phyloP scores from a whole-genome alignment of 2,113 vertebrate species.

The Cathartes aura region DNA sequence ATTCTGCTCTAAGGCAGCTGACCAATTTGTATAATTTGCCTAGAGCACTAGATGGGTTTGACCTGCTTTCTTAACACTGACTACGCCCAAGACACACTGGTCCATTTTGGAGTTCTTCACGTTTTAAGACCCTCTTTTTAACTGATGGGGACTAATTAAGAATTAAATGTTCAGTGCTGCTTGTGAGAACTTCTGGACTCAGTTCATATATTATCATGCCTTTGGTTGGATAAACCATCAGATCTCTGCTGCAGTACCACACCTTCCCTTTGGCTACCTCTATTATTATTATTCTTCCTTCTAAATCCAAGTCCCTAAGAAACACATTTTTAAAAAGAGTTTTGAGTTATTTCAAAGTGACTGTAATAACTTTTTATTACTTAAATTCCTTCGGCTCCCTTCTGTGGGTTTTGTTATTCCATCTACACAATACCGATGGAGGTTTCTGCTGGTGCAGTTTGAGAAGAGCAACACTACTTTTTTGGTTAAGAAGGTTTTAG shows the following conservation, averaged over 20 bases:
- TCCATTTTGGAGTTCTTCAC: background rate
- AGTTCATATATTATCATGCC: background rate
- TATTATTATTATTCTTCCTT: background rate
- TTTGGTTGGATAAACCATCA: background rate
- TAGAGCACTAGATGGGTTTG: background rate
- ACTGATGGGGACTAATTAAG: background rate
- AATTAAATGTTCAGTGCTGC: background rate
- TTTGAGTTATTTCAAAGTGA: background rate
- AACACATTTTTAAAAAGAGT: background rate
- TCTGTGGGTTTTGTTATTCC: background rate
- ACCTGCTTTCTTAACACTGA: background rate
- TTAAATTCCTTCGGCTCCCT: background rate
- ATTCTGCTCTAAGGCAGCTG: background rate
- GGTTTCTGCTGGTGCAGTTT: background rate
- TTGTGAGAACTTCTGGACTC: background rate
- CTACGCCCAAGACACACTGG: background rate
- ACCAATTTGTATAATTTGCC: background rate
- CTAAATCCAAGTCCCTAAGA: background rate
- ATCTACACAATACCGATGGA: rapidly evolving
- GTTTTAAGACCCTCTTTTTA: background rate
- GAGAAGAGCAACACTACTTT: background rate
- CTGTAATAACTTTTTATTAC: background rate
- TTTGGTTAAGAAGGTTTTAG: rapidly evolving
- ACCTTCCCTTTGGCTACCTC: background rate
- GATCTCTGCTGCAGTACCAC: background rate